A percentile compares a stretch with the other conserved stretches of the same genome.
These are phyloP conservation scores for Hoplodrina blanda DNA, from an alignment of 2,888 invertebrate species.

Conservation along the genomic window DNA sequence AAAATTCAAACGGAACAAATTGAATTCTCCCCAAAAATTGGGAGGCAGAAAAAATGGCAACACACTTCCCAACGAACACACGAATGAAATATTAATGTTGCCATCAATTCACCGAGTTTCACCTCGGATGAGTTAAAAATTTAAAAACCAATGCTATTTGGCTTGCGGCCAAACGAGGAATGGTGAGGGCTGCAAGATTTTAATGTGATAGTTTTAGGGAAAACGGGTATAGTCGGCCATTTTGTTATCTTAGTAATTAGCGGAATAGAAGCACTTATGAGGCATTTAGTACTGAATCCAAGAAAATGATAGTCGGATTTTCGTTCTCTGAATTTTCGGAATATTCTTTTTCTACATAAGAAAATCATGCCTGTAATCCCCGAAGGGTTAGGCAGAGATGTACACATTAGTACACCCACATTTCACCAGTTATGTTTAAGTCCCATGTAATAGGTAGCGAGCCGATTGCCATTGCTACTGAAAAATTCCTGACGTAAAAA, in stretches of 20 bases:
- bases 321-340: not conserved
- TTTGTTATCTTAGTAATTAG: constrained; percentile 57
- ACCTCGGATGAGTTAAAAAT: constrained; percentile 78
- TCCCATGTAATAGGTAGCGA: too few relatives aligned
- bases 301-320: not conserved
- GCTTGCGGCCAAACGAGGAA: constrained; percentile 73
- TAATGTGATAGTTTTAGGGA: constrained; percentile 57
- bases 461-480: too few relatives aligned
- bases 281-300: not conserved
- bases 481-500: too few relatives aligned
- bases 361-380: too few relatives aligned
- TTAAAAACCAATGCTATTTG: constrained; percentile 84
- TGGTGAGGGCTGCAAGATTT: constrained; percentile 59
- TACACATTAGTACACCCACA: too few relatives aligned
- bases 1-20: constrained; percentile 55
- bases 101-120: constrained; percentile 75
- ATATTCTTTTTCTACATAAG: too few relatives aligned
- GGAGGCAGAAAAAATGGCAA: constrained; percentile 51
- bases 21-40: constrained; percentile 46
- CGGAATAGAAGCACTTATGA: not conserved
- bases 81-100: constrained; percentile 78
- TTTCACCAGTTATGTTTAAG: too few relatives aligned
- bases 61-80: constrained; percentile 55
- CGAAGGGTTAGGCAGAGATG: too few relatives aligned
- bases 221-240: constrained; percentile 42